A percentile compares a stretch with the other conserved stretches of the same genome.
Conservation (phyloP, 2,797 vertebrate species). For the Mallotus villosus region DNA sequence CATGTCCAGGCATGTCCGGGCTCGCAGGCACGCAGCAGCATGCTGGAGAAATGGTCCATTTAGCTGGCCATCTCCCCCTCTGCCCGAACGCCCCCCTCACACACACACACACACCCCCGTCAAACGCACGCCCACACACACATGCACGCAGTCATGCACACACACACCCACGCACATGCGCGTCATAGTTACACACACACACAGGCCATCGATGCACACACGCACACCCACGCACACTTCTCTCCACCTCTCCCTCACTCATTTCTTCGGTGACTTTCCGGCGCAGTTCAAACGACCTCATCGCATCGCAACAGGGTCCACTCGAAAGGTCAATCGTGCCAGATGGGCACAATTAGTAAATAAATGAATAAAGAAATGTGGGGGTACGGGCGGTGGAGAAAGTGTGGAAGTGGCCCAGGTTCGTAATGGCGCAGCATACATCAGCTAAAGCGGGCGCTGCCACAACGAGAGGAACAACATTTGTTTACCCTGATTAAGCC, state of each 20-base stretch:
- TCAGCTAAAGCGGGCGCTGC: conserved; percentile 61
- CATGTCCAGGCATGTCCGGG: conserved; percentile 69
- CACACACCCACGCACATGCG: conserved; percentile 25
- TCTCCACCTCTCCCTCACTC: conserved; percentile 6
- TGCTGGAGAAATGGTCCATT: conserved; percentile 74
- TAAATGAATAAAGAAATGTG: conserved; percentile 46
- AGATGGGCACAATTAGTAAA: conserved; percentile 68
- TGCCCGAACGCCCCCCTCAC: conserved; percentile 53
- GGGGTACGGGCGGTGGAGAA: conserved; percentile 24
- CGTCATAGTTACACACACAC: conserved; percentile 17
- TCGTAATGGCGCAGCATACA: conserved; percentile 51
- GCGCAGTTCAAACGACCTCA: conserved; percentile 52
- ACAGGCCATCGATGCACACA: conserved; percentile 3
- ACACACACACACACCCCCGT: conserved; percentile 6
- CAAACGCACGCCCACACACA: neutral
- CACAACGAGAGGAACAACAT: conserved; percentile 68
- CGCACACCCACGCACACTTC: conserved; percentile 17
- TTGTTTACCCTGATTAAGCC: conserved; percentile 73
- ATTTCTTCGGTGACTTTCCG: conserved; percentile 55
- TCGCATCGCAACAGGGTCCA: conserved; percentile 52
- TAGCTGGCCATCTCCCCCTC: conserved; percentile 61
- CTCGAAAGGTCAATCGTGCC: conserved; percentile 68
- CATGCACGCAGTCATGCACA: neutral
- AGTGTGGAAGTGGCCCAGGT: conserved; percentile 42
- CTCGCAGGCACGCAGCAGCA: conserved; percentile 67